These are phyloP conservation scores for Cairina moschata DNA, from an alignment of 2,113 vertebrate species.

Conservation along the genomic window DNA sequence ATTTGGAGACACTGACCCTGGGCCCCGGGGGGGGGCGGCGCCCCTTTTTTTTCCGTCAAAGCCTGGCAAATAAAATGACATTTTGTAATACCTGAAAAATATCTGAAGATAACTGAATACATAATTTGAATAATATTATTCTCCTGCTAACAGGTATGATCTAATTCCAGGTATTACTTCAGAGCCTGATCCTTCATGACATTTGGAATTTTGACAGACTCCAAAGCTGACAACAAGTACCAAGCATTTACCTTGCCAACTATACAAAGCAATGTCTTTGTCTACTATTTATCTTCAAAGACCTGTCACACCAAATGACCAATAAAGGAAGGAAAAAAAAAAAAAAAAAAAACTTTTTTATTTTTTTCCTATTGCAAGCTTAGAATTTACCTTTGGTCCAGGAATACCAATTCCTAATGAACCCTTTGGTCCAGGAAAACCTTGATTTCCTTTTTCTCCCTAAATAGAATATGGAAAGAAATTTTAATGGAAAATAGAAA, in stretches of 20 bases:
- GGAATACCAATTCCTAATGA: constrained; percentile 74
- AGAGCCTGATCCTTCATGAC: not conserved
- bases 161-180: not conserved
- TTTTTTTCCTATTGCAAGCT: not conserved
- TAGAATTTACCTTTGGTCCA: constrained; percentile 83
- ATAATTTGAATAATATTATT: not conserved
- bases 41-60: not conserved
- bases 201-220: not conserved
- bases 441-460: constrained; percentile 87
- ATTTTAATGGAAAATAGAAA: not conserved
- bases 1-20: not conserved
- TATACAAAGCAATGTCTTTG: not conserved
- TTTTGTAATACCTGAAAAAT: not conserved
- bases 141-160: not conserved
- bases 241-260: not conserved
- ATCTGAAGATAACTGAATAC: not conserved
- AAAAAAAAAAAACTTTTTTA: not conserved
- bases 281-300: not conserved
- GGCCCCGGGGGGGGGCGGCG: no score
- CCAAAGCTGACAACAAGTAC: not conserved
- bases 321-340: not conserved
- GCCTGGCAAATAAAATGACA: not conserved
- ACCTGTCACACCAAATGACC: not conserved
- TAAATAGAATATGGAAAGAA: constrained; percentile 31
- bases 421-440: constrained; percentile 81